These are phyloP conservation scores for Spodoptera litura DNA, from an alignment of 1,140 invertebrate species.

Conservation along the genomic window DNA sequence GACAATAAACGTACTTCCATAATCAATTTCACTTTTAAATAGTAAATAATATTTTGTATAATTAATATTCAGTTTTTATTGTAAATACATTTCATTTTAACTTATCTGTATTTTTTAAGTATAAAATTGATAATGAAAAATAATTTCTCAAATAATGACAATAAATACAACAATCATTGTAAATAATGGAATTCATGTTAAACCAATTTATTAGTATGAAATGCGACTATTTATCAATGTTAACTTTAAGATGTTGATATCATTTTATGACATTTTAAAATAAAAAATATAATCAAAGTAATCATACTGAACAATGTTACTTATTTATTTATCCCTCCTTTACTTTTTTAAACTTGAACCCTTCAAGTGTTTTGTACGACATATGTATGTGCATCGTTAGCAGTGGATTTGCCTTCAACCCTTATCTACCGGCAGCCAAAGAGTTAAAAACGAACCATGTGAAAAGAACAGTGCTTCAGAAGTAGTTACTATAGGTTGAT, in stretches of 20 bases:
- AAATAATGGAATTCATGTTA: slow-evolving; percentile 74
- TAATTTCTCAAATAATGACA: slow-evolving; percentile 55
- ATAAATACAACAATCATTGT: slow-evolving; percentile 78
- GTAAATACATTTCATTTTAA: slow-evolving; percentile 6
- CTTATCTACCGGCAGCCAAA: too few species aligned
- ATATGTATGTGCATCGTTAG: too few species aligned
- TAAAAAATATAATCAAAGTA: slow-evolving; percentile 74
- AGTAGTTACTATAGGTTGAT: too few species aligned
- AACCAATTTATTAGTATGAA: slow-evolving; percentile 72
- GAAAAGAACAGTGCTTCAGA: too few species aligned
- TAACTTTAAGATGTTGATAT: slow-evolving; percentile 84
- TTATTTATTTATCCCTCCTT: slow-evolving; percentile 10
- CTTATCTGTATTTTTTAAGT: slow-evolving; percentile 17
- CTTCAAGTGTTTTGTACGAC: too few species aligned
- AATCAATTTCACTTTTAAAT: too few species aligned
- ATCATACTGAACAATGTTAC: slow-evolving; percentile 31
- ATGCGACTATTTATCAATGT: slow-evolving; percentile 83
- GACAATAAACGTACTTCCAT: too few species aligned
- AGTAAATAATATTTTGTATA: background rate
- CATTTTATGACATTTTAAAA: slow-evolving; percentile 86
- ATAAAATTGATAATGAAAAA: slow-evolving; percentile 3
- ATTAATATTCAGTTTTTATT: background rate
- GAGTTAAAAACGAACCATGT: too few species aligned
- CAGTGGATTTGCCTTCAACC: too few species aligned
- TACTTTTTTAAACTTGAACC: too few species aligned